These are phyloP conservation scores for Thymelicus acteon DNA, from an alignment of 2,888 invertebrate genomes.

Conservation along the genomic window DNA sequence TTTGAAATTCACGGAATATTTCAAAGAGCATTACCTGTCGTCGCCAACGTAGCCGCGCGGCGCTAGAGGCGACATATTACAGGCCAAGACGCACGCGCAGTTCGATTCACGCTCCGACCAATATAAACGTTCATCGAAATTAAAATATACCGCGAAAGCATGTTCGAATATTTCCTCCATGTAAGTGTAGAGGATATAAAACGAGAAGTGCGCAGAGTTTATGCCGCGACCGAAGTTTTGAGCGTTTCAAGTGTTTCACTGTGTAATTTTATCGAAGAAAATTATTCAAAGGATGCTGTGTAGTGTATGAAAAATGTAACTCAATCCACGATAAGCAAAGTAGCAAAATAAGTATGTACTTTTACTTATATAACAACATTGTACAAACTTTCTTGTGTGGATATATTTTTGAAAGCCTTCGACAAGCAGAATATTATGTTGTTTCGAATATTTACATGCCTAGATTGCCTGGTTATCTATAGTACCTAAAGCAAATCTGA, in stretches of 20 bases:
- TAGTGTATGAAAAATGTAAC: conserved; percentile 16
- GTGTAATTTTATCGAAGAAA: conserved; percentile 35
- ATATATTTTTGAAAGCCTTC: not conserved
- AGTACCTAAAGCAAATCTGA: conserved; percentile 13
- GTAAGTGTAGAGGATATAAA: conserved; percentile 38
- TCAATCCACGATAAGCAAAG: conserved; percentile 15
- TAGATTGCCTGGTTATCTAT: not conserved
- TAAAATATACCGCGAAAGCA: conserved; percentile 68
- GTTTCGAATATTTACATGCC: not conserved
- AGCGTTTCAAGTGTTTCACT: conserved; percentile 16
- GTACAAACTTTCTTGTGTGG: not conserved
- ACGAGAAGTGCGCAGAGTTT: conserved; percentile 44
- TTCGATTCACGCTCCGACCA: conserved; percentile 68
- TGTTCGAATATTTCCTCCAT: conserved; percentile 51
- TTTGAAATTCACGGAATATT: conserved; percentile 49
- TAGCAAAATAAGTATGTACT: conserved; percentile 29
- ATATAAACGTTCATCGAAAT: conserved; percentile 76
- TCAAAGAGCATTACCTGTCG: conserved; percentile 59
- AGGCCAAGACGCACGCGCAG: conserved; percentile 71
- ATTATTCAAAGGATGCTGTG: conserved; percentile 22
- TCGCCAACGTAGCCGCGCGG: conserved; percentile 55
- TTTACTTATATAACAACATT: not conserved
- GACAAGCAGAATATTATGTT: not conserved
- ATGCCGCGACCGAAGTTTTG: conserved; percentile 41
- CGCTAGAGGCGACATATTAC: conserved; percentile 57